These are phyloP conservation scores for Caenorhabditis remanei DNA, from an alignment of 1,140 invertebrate species.

Conservation along the genomic window DNA sequence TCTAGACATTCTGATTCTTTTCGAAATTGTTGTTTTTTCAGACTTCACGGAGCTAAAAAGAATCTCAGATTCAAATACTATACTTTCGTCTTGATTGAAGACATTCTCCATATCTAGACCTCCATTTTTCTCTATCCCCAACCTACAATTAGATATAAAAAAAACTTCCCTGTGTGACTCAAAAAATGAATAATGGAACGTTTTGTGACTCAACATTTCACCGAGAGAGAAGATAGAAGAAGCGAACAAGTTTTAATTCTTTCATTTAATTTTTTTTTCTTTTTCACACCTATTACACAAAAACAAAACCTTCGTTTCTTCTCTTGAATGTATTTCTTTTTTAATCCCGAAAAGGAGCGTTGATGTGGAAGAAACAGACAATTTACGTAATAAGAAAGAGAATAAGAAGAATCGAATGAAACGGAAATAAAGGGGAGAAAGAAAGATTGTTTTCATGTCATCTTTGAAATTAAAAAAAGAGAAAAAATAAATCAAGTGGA, in stretches of 20 bases:
- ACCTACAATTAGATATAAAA: too few relatives aligned
- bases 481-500: background rate
- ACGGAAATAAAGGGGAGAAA: background rate
- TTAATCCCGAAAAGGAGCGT: conserved; percentile 27
- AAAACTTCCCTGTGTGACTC: background rate
- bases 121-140: too few relatives aligned
- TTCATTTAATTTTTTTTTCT: background rate
- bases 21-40: too few relatives aligned
- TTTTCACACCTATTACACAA: conserved; percentile 28
- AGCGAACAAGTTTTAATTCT: background rate
- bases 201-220: background rate
- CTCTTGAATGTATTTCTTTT: background rate
- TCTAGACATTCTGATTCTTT: too few relatives aligned
- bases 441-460: conserved; percentile 8
- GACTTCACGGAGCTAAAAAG: too few relatives aligned
- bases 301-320: conserved; percentile 20
- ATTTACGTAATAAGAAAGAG: conserved; percentile 1
- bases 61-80: too few relatives aligned
- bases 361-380: background rate
- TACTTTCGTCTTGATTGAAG: too few relatives aligned
- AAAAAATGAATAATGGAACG: background rate
- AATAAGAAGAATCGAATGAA: background rate
- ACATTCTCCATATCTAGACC: too few relatives aligned
- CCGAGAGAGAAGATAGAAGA: background rate
- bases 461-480: background rate